phyloP scores from a whole-genome alignment of 2,888 invertebrate species.

The Drosophila putrida region DNA sequence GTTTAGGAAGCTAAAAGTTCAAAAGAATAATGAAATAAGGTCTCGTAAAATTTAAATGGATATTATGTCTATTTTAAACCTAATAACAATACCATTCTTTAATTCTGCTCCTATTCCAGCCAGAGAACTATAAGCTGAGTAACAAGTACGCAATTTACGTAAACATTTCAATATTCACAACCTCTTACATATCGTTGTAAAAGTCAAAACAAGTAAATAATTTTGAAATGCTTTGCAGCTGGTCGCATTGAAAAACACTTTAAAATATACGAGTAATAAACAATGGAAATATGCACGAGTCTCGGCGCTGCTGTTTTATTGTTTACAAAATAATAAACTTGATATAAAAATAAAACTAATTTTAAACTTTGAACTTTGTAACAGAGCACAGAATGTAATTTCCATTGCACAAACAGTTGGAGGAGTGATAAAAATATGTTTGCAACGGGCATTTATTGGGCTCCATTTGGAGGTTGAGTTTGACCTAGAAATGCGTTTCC shows the following conservation, averaged over 20 bases:
- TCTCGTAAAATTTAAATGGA: neutral
- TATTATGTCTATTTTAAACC: no score
- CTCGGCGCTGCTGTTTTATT: neutral
- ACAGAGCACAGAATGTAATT: slow-evolving; percentile 13
- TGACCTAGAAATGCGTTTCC: slow-evolving; percentile 75
- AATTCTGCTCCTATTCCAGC: no score
- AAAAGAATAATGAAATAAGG: neutral
- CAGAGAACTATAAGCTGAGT: neutral
- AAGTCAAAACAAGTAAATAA: neutral
- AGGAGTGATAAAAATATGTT: slow-evolving; percentile 37
- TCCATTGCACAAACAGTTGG: slow-evolving; percentile 22
- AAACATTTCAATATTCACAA: neutral
- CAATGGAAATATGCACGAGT: slow-evolving; percentile 1
- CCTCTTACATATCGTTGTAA: neutral
- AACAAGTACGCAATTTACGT: neutral
- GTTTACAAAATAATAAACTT: slow-evolving; percentile 9
- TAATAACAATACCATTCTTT: no score
- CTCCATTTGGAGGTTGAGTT: slow-evolving; percentile 58
- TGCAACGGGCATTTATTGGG: slow-evolving; percentile 49
- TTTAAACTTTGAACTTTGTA: slow-evolving; percentile 2
- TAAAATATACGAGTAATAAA: slow-evolving; percentile 1
- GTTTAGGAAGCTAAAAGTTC: neutral
- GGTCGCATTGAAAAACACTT: neutral
- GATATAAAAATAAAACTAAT: slow-evolving; percentile 19
- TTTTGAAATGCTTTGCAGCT: neutral